Base-by-base conservation (phyloP, 2,797 vertebrate genomes). In the Sylvilagus floridanus region DNA sequence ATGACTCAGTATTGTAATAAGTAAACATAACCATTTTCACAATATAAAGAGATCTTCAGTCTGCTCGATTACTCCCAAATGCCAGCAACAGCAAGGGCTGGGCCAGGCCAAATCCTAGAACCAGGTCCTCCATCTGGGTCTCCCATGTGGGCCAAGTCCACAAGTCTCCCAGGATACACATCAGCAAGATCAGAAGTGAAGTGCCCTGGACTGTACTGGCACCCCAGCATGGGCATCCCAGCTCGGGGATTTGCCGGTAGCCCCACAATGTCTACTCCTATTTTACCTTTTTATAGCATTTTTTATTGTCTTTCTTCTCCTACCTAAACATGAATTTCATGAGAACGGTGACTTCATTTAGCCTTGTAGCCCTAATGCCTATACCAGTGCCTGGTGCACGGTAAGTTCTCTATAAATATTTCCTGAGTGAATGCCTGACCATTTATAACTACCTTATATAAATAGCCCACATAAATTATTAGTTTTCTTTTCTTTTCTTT, bases 1-100 rank as follows among this genome's bases (percentile, higher is more conserved):
- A 99, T 98, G 99, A 99, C 98, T 98, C 95, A 97, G 97, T 94
- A 99, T 98, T 99, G 98, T 99, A 99, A 99, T 99, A 99, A 99
- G 99, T 99, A 99, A 99, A 99, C 98, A 98, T 98, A 98, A 98
- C 98, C 98, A 98, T 98, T 98, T 98, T 94, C 96, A 97, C 98
- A 99, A 96, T 2, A 35, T 35, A 35, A 4, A 35, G 35, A 35
- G 35, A 47, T 47, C 42, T 47, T 47, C 42, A 47, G 19, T 57
- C 16, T 57, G 14, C 19, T 57, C 14, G 54, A 17, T 57, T 57
- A 57, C 54, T 57, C 17, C 54, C 54, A 57, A 57, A 57, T 57
- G 5, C 54, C 54, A 16, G 54, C 54, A 16, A 57, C 54, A 57
- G 54, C 54, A 57, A 57, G 54, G 54, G 14, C 54, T 57, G 2